Percentiles rank a stretch among this genome's conserved stretches.
Conservation (phyloP, 1,140 invertebrate species). For the Neodiprion pinetum region DNA sequence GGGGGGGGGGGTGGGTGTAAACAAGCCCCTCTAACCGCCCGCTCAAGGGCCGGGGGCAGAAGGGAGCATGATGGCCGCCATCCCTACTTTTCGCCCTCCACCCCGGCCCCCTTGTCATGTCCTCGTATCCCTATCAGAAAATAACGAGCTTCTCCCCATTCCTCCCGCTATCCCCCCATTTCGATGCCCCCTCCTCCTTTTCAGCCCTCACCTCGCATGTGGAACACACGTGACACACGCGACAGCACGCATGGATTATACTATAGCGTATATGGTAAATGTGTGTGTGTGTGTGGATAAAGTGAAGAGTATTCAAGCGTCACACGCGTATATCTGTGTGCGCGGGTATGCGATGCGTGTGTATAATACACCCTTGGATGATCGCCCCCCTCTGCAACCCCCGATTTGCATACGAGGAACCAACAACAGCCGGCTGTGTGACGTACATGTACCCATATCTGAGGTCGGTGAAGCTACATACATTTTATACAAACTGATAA, state of each 20-base stretch:
- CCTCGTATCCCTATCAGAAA: slow-evolving; percentile 42
- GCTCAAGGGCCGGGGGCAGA: slow-evolving; percentile 25
- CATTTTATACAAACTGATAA: no score
- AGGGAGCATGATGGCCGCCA: slow-evolving; percentile 52
- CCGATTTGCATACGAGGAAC: slow-evolving; percentile 15
- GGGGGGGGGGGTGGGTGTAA: no score
- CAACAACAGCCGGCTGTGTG: background rate
- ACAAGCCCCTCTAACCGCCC: background rate
- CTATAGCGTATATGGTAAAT: background rate
- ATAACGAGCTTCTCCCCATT: slow-evolving; percentile 47
- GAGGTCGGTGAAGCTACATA: no score
- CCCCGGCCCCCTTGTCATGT: slow-evolving; percentile 21
- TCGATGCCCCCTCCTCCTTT: no score
- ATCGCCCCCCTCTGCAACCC: background rate
- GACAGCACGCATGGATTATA: background rate
- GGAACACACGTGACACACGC: no score
- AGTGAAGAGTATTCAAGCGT: no score
- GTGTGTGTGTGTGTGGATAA: background rate
- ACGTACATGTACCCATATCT: background rate
- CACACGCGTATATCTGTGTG: no score
- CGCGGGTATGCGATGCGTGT: background rate
- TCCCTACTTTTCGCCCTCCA: background rate
- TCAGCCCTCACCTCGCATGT: background rate
- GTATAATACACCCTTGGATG: background rate
- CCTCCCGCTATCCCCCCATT: background rate